Conservation (phyloP, 2,888 invertebrate genomes). For the Hedychridium roseum region DNA sequence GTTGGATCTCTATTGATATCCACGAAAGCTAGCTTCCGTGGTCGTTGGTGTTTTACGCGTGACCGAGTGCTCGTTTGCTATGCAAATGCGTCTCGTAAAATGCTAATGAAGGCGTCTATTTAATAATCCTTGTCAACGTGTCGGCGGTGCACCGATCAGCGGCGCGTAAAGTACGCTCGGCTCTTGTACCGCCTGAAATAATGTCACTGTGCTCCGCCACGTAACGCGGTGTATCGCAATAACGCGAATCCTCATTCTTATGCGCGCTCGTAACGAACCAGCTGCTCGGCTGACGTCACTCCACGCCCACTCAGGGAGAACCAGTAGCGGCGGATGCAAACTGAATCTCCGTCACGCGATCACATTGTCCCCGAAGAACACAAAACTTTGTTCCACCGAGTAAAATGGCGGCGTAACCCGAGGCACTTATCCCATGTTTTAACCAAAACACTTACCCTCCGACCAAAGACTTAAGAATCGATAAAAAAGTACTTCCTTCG, state of each 20-base stretch:
- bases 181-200: too few species aligned
- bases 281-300: slow-evolving; percentile 38
- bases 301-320: slow-evolving; percentile 27
- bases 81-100: slow-evolving; percentile 39
- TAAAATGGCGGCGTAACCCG: too few species aligned
- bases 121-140: slow-evolving; percentile 36
- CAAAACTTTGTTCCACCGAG: too few species aligned
- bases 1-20: too few species aligned
- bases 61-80: slow-evolving; percentile 34
- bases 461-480: too few species aligned
- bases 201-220: slow-evolving; percentile 34
- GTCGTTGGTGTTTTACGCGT: not conserved
- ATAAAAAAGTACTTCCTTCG: too few species aligned
- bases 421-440: too few species aligned
- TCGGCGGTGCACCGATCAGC: too few species aligned
- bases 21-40: not conserved
- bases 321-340: slow-evolving; percentile 25
- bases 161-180: too few species aligned
- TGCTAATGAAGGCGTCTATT: slow-evolving; percentile 40
- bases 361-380: too few species aligned
- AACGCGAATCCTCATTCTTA: slow-evolving; percentile 28
- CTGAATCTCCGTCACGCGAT: too few species aligned
- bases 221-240: slow-evolving; percentile 24
- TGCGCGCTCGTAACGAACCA: slow-evolving; percentile 32
- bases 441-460: too few species aligned